These are phyloP conservation scores for Caenorhabditis panamensis DNA, from an alignment of 2,888 invertebrate species.

Conservation along the genomic window DNA sequence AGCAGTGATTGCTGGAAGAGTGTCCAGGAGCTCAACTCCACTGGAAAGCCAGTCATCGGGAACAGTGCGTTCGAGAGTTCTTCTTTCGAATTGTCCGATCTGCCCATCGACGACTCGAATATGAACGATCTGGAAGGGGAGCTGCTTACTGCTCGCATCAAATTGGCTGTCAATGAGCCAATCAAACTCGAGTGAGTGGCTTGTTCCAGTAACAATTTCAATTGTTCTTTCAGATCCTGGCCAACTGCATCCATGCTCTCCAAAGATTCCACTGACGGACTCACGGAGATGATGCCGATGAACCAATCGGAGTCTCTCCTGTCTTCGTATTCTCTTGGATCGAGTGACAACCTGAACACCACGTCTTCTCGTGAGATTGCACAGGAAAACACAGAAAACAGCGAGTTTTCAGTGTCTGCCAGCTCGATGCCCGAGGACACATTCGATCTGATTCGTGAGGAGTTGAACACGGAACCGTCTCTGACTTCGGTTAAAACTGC, in stretches of 20 bases:
- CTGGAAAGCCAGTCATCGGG: no score
- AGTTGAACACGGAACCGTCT: neutral
- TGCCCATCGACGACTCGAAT: slow-evolving; percentile 23
- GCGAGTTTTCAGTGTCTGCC: slow-evolving; percentile 28
- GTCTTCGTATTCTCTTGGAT: slow-evolving; percentile 23
- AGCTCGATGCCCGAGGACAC: slow-evolving; percentile 23
- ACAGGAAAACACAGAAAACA: no score
- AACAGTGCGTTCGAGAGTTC: slow-evolving; percentile 1
- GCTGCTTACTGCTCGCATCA: slow-evolving; percentile 10
- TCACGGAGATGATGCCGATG: slow-evolving; percentile 6
- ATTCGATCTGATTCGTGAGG: neutral
- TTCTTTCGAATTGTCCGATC: slow-evolving; percentile 16
- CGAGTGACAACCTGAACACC: slow-evolving; percentile 14
- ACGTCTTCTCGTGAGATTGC: neutral
- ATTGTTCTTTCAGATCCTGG: slow-evolving; percentile 28
- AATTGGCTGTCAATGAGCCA: slow-evolving; percentile 33
- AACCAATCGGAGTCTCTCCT: slow-evolving; percentile 24
- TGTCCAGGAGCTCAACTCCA: neutral
- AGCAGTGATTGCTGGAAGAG: slow-evolving; percentile 14
- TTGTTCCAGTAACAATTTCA: neutral
- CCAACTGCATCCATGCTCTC: slow-evolving; percentile 1
- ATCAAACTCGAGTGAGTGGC: slow-evolving; percentile 11
- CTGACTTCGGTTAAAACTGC: slow-evolving; percentile 22
- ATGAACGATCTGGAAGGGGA: slow-evolving; percentile 31
- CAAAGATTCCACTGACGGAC: neutral